Evolutionary conservation across 2,888 invertebrate species (phyloP), one percentile per base, ranked within the genome.

Genomic region (Tachina grossa): DNA sequence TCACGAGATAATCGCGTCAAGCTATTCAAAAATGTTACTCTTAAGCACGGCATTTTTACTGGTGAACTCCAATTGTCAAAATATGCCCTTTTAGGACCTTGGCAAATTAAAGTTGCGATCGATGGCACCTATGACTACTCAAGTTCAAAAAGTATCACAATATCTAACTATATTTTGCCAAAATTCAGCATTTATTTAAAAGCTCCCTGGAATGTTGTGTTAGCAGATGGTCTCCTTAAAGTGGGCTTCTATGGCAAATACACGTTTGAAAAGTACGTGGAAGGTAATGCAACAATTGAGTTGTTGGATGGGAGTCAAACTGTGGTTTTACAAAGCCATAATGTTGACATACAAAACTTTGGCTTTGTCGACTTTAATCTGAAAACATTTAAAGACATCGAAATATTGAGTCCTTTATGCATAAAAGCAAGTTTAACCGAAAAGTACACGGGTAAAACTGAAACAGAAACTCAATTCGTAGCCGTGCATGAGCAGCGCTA

Each of bases 401-500:
- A 55, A 8, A 51, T 88, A 87, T 45, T 9, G n/a, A 1, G 88
- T 88, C 1, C 87, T 89, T 0, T 45, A 89, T 5, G 83, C 31
- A 94, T 98, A 53, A 96, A 97, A 90, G 98, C 97, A 1, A 95
- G 96, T 13, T 95, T 99, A 6, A 97, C 97, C 91, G 99, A 99
- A 93, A 95, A 95, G 75, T 93, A 97, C 87, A 98, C 98, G 16
- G 92, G 92, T 8, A 94, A 97, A 83, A 95, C 96, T 87, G 97
- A 98, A 90, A 97, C 97, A 90, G 95, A 96, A 6, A 11, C n/a
- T 94, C 96, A 0, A 94, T 95, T 2, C 94, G 49, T 83, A 0
- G 0, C 0, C 3, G 8, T 83, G 11, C 22, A 6, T 0, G 16
- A 43, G 0, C 72, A 77, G 11, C 77, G 19, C 5, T 83, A 77